Base-by-base conservation (phyloP, 1,140 invertebrate genomes). In the Episyrphus balteatus region DNA sequence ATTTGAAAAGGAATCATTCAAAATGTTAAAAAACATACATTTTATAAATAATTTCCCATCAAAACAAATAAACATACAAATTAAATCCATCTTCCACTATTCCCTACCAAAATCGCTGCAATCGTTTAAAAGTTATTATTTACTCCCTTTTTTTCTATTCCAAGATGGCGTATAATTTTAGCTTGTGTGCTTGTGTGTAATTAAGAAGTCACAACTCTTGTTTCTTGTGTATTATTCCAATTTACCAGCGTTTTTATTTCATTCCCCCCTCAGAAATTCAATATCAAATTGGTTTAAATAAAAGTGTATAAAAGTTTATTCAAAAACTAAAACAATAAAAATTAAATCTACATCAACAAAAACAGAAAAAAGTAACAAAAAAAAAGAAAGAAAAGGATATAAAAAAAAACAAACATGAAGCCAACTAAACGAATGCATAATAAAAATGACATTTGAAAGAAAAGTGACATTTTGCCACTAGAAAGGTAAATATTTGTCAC, bases 341-440 rank as follows among this genome's bases (percentile, higher is more conserved):
- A 50, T 5, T 26, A 30, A 37, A 44, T 51, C 50, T 52, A 53
- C 47, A 52, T 43, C 42, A 43, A 40, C 14, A 49, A 44, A 34
- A 37, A 44, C 38, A 42, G 19, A 13, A 30, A 39, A 31, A 39
- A 31, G 37, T 46, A 36, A 37, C 62, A 65, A 31, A 66, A 62
- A 7, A 65, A 66, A 51, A 47, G 62, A 14, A 59, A 65, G 34
- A 66, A 66, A 48, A 66, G 65, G 33, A 62, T 65, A 19, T 57
- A 66, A 42, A 42, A 45, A n/a, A 51, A 51, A 44, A 21, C 39
- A 2, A 46, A 30, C 42, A 18, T 13, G 18, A 42, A 43, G 19
- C 33, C 14, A n/a, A 10, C 6, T 37, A 44, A 14, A 42, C 36
- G 36, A 15, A 44, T 40, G 18, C 30, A 37, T 26, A 26, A 26